These are phyloP conservation scores for Erethizon dorsatum DNA, from an alignment of 2,797 vertebrate species.

Conservation along the genomic window DNA sequence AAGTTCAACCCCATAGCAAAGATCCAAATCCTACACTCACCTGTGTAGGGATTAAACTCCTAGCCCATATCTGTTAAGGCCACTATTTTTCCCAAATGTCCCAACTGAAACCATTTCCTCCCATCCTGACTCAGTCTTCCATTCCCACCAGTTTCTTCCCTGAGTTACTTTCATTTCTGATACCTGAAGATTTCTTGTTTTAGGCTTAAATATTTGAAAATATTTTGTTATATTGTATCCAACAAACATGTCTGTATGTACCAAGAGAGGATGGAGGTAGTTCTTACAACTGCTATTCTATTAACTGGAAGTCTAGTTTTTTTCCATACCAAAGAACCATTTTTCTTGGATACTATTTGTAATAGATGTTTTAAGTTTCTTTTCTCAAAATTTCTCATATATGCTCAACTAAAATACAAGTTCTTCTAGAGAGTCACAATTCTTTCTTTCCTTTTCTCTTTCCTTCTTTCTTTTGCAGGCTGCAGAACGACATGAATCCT, in stretches of 20 bases:
- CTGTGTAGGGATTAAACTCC: not conserved
- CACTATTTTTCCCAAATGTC: not conserved
- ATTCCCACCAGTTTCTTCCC: not conserved
- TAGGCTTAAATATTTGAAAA: not conserved
- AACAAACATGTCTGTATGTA: not conserved
- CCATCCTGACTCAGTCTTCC: not conserved
- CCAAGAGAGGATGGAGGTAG: not conserved
- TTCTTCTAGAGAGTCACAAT: not conserved
- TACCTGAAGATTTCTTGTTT: slow-evolving; percentile 33
- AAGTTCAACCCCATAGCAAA: not conserved
- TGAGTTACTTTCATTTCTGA: slow-evolving; percentile 13
- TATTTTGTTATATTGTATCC: slow-evolving; percentile 9
- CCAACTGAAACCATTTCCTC: not conserved
- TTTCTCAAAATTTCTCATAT: not conserved
- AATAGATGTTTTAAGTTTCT: not conserved
- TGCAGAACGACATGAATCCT: slow-evolving; percentile 88
- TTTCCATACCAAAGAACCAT: not conserved
- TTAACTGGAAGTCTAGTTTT: slow-evolving; percentile 14
- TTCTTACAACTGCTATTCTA: not conserved
- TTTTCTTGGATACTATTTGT: slow-evolving; percentile 33
- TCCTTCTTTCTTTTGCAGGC: slow-evolving; percentile 83
- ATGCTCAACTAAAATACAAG: slow-evolving; percentile 20
- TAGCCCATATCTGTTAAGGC: not conserved
- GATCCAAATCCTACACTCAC: not conserved
- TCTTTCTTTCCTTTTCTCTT: not conserved